Percentiles rank a stretch among this genome's conserved stretches.
Evolutionary conservation across 2,113 vertebrate species (phyloP).

Genomic region (Tragelaphus strepsiceros): DNA sequence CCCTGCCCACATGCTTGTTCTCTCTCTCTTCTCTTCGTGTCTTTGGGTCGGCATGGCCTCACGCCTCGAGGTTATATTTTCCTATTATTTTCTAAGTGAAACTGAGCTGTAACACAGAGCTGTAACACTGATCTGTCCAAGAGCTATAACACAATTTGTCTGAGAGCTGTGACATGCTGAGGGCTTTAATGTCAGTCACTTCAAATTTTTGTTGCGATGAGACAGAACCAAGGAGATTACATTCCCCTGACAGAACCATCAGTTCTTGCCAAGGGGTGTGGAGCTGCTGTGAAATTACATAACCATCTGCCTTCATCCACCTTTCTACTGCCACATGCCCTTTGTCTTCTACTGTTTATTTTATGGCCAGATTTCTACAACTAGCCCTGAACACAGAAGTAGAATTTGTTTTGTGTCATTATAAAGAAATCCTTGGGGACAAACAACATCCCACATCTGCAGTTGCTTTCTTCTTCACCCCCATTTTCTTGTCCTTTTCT

Average conservation of each 20-base stretch:
- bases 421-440: neutral
- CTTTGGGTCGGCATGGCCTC: neutral
- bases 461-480: neutral
- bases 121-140: neutral
- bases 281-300: neutral
- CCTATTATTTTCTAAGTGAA: neutral
- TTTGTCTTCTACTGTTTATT: neutral
- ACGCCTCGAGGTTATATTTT: neutral
- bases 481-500: neutral
- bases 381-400: neutral
- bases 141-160: neutral
- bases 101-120: neutral
- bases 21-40: neutral
- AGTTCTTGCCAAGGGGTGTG: neutral
- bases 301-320: neutral
- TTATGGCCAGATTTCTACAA: neutral
- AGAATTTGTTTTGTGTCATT: neutral
- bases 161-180: neutral
- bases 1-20: accelerated
- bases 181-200: neutral
- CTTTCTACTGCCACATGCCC: neutral
- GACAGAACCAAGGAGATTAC: neutral
- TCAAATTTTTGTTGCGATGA: neutral
- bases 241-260: neutral
- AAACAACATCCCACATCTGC: neutral